A percentile compares a stretch with the other conserved stretches of the same genome.
phyloP scores from a whole-genome alignment of 1,140 invertebrate genomes.

The Gerris buenoi region DNA sequence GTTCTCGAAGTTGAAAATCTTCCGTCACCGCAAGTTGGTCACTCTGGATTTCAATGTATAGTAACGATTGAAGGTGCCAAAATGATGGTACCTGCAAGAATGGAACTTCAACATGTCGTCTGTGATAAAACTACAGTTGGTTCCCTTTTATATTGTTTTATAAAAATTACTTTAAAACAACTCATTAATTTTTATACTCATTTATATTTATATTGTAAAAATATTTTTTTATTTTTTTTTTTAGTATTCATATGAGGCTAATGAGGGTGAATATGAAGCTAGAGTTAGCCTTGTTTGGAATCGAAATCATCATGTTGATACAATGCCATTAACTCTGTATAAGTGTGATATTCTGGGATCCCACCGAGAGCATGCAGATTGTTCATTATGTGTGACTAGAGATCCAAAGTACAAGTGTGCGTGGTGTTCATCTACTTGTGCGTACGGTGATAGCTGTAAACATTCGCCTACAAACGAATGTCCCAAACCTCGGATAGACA shows the following conservation, averaged over 20 bases:
- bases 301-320: conserved; percentile 78
- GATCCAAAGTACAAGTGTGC: conserved; percentile 76
- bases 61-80: conserved; percentile 80
- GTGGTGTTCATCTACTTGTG: conserved; percentile 80
- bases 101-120: conserved; percentile 65
- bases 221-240: conserved; percentile 22
- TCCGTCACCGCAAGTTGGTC: conserved; percentile 67
- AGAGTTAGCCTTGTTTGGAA: conserved; percentile 85
- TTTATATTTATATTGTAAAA: neutral
- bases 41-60: conserved; percentile 78
- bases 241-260: conserved; percentile 73
- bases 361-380: conserved; percentile 80
- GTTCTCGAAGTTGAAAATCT: conserved; percentile 77
- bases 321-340: conserved; percentile 75
- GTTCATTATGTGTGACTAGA: conserved; percentile 80
- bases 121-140: conserved; percentile 71
- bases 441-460: conserved; percentile 64
- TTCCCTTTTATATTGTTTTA: too few relatives aligned
- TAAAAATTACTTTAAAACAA: neutral
- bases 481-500: conserved; percentile 81
- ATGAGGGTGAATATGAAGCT: conserved; percentile 70
- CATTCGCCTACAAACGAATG: conserved; percentile 61
- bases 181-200: neutral
- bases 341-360: conserved; percentile 88
- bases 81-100: conserved; percentile 68